A percentile compares a stretch with the other conserved stretches of the same genome.
Conservation (phyloP, 2,888 invertebrate genomes). For the Caenorhabditis macrosperma region DNA sequence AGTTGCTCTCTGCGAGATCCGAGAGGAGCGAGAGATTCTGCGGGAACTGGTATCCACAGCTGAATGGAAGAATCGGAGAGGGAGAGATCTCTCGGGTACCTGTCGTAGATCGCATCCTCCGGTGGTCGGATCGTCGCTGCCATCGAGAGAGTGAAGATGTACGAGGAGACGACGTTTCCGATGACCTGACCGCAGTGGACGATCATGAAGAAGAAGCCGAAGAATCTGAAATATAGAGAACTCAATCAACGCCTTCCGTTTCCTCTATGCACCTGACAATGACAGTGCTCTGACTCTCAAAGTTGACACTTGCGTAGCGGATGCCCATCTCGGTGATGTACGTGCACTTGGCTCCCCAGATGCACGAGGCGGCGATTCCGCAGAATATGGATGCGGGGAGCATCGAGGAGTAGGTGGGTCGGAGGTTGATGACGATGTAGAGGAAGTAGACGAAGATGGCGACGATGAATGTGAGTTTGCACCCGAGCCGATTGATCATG, state of each 20-base stretch:
- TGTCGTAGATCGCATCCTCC: constrained; percentile 70
- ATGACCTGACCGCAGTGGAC: constrained; percentile 96
- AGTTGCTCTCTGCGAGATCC: constrained; percentile 74
- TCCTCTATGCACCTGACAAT: constrained; percentile 86
- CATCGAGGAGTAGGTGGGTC: constrained; percentile 87
- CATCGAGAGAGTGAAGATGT: constrained; percentile 69
- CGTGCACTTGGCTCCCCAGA: constrained; percentile 99
- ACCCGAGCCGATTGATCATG: constrained; percentile 91
- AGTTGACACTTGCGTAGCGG: constrained; percentile 89
- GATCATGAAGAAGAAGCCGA: constrained; percentile 98
- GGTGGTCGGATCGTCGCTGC: constrained; percentile 61
- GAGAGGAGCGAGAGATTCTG: constrained; percentile 68
- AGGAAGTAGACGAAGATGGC: constrained; percentile 94
- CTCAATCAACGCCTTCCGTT: background rate
- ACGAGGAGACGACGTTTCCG: constrained; percentile 95
- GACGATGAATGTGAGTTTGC: constrained; percentile 94
- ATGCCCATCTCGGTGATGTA: constrained; percentile 95
- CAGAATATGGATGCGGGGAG: constrained; percentile 89
- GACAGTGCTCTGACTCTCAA: constrained; percentile 87
- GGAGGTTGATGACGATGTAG: constrained; percentile 94
- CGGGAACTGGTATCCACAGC: constrained; percentile 77
- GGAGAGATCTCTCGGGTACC: constrained; percentile 32
- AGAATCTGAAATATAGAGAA: constrained; percentile 84
- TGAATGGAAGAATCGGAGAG: constrained; percentile 25
- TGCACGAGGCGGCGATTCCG: constrained; percentile 94